These are phyloP conservation scores for Cryptomyrus ogoouensis DNA, from an alignment of 2,113 vertebrate genomes.

Conservation along the genomic window DNA sequence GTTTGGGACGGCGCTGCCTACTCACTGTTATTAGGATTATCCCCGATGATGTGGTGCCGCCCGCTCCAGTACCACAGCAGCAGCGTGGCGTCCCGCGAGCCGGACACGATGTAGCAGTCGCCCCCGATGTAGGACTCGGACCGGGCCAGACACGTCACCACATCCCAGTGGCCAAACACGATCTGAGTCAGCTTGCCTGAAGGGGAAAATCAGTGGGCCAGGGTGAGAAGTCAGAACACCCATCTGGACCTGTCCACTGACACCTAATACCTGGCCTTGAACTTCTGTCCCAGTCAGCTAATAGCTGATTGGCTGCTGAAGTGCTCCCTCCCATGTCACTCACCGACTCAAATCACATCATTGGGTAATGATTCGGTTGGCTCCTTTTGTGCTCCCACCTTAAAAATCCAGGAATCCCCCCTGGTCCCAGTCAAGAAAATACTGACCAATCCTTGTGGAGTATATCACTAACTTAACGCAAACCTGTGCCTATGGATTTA, in stretches of 20 bases:
- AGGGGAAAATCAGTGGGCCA: slow-evolving; percentile 21
- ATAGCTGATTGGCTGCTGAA: background rate
- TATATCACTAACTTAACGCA: background rate
- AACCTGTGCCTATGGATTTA: background rate
- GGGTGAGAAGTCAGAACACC: background rate
- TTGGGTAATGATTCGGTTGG: background rate
- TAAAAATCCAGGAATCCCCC: background rate
- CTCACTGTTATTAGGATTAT: slow-evolving; percentile 97
- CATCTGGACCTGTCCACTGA: background rate
- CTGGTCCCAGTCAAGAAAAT: background rate
- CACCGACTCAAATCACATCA: background rate
- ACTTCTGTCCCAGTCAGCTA: background rate
- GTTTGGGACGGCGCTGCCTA: slow-evolving; percentile 30
- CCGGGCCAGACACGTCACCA: slow-evolving; percentile 91
- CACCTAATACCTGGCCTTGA: background rate
- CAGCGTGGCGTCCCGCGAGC: slow-evolving; percentile 88
- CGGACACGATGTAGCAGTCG: slow-evolving; percentile 96
- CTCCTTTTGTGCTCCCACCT: background rate
- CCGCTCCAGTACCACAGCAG: slow-evolving; percentile 99
- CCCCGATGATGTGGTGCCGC: slow-evolving; percentile 92
- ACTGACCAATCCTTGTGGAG: background rate
- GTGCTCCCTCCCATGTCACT: background rate
- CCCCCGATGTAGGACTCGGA: slow-evolving; percentile 97
- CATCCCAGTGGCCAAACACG: slow-evolving; percentile 98
- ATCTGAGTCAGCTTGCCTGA: slow-evolving; percentile 93